Percentiles rank a stretch among this genome's conserved stretches.
Evolutionary conservation across 2,113 vertebrate species (phyloP).

Genomic region (Nibea coibor): DNA sequence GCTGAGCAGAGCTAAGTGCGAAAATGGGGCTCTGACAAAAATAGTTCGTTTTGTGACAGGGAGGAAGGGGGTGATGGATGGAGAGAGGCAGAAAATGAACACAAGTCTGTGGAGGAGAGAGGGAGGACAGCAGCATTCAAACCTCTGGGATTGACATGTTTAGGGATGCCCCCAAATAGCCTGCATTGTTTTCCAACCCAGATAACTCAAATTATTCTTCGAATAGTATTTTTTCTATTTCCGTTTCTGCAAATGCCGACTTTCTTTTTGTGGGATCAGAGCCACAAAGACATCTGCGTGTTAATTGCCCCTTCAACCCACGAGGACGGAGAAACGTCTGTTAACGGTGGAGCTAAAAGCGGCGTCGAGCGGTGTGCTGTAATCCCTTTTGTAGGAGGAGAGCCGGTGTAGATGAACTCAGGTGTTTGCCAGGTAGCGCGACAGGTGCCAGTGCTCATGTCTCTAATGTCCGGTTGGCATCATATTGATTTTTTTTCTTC

Average conservation of each 20-base stretch:
- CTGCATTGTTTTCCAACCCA: constrained; percentile 55
- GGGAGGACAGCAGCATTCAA: constrained; percentile 43
- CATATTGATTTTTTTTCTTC: constrained; percentile 10
- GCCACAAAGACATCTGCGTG: constrained; percentile 47
- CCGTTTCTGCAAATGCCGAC: constrained; percentile 22
- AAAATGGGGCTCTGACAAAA: constrained; percentile 59
- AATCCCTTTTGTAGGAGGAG: constrained; percentile 13
- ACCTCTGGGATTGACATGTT: constrained; percentile 58
- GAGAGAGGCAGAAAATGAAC: constrained; percentile 39
- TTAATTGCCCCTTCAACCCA: constrained; percentile 59
- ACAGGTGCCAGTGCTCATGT: neutral
- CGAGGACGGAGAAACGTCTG: constrained; percentile 48
- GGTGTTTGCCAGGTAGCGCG: constrained; percentile 14
- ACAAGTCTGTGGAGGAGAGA: constrained; percentile 38
- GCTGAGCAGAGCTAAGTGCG: constrained; percentile 52
- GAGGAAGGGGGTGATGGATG: constrained; percentile 48
- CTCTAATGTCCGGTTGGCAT: constrained; percentile 26
- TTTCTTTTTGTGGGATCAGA: constrained; percentile 47
- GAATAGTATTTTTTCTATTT: constrained; percentile 50
- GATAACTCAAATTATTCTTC: constrained; percentile 55
- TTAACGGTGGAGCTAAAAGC: constrained; percentile 44
- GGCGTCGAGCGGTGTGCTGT: constrained; percentile 37
- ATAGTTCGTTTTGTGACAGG: constrained; percentile 58
- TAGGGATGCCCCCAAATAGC: constrained; percentile 62
- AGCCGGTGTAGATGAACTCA: constrained; percentile 13